phyloP scores from a whole-genome alignment of 2,113 vertebrate genomes.

The Sigmodon hispidus region DNA sequence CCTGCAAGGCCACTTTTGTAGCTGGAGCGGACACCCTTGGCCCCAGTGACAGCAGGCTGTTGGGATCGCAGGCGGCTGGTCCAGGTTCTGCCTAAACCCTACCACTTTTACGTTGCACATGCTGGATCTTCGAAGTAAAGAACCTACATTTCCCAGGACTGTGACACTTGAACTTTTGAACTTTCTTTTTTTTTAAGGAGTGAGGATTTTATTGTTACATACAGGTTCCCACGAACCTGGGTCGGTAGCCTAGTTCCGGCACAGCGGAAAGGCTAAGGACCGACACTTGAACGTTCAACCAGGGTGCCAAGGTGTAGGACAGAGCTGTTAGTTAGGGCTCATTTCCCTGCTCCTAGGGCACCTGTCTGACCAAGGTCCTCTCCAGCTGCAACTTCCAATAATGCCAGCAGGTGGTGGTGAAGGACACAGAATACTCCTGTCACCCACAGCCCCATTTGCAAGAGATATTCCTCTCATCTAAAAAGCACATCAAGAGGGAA shows the following conservation, averaged over 20 bases:
- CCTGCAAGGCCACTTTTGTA: rapidly evolving
- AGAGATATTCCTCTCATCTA: background rate
- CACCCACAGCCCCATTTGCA: background rate
- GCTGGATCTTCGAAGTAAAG: background rate
- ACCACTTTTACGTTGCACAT: background rate
- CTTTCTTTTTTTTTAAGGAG: too few species aligned
- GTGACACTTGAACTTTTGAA: background rate
- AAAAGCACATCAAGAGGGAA: background rate
- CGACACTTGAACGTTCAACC: background rate
- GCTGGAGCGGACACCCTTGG: rapidly evolving
- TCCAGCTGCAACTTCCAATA: background rate
- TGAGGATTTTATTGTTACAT: too few species aligned
- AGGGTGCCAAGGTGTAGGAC: background rate
- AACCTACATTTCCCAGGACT: background rate
- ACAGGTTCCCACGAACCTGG: too few species aligned
- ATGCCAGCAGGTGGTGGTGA: conserved; percentile 1
- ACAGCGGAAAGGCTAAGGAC: too few species aligned
- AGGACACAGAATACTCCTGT: background rate
- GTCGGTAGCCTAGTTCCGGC: too few species aligned
- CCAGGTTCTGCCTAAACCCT: background rate
- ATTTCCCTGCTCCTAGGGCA: rapidly evolving
- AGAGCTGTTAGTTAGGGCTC: background rate
- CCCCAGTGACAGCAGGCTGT: rapidly evolving
- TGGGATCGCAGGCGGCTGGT: rapidly evolving
- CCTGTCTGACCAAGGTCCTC: rapidly evolving